Percentiles rank a stretch among this genome's conserved stretches.
phyloP scores from a whole-genome alignment of 2,888 invertebrate genomes.

The Synergus itoensis region DNA sequence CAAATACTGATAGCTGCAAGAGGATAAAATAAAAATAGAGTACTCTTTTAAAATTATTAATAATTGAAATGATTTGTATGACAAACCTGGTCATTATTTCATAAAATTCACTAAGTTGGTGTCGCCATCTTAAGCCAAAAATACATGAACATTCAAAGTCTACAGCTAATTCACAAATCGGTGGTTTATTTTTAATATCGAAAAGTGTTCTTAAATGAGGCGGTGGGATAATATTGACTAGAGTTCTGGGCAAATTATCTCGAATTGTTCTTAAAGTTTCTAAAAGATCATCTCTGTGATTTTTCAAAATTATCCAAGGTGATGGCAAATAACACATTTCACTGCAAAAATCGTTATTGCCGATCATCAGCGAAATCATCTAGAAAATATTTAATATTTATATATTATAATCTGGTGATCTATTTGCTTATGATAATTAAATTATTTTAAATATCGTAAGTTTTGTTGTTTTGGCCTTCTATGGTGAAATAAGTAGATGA shows the following conservation, averaged over 20 bases:
- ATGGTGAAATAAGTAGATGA: neutral
- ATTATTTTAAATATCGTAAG: neutral
- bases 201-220: constrained; percentile 78
- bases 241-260: constrained; percentile 81
- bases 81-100: constrained; percentile 77
- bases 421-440: neutral
- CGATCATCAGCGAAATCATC: constrained; percentile 81
- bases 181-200: constrained; percentile 70
- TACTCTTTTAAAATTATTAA: constrained; percentile 6
- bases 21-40: constrained; percentile 21
- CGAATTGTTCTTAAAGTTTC: constrained; percentile 79
- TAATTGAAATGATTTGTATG: neutral
- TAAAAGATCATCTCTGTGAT: constrained; percentile 79
- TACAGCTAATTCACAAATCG: constrained; percentile 77
- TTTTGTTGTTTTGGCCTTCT: neutral
- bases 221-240: constrained; percentile 80
- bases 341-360: constrained; percentile 82
- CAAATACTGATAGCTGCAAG: constrained; percentile 78
- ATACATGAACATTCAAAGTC: constrained; percentile 81
- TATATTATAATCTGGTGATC: neutral
- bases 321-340: constrained; percentile 79
- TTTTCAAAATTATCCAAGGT: constrained; percentile 75
- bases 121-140: constrained; percentile 74
- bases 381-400: constrained; percentile 65
- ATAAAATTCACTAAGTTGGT: constrained; percentile 72